These are phyloP conservation scores for Oikopleura vanhoeffeni DNA, from an alignment of 23 tunicate species.

Conservation along the genomic window DNA sequence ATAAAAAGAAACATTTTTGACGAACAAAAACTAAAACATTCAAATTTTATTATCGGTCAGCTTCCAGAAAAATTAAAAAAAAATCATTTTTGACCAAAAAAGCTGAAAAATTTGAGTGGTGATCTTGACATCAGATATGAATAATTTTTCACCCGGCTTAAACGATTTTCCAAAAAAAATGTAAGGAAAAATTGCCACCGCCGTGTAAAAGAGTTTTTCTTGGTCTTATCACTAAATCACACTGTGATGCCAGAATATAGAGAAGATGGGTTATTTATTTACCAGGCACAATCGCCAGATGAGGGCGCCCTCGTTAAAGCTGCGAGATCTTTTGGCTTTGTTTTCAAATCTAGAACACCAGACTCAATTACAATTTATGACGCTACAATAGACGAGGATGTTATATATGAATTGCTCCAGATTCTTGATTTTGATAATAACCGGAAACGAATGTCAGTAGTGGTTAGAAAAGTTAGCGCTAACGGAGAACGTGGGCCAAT, in stretches of 20 bases:
- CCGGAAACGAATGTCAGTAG: conserved; percentile 84
- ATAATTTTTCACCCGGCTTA: too few species aligned
- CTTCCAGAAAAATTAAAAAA: too few species aligned
- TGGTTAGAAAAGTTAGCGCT: conserved; percentile 28
- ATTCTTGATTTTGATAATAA: conserved; percentile 92
- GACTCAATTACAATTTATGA: conserved; percentile 61
- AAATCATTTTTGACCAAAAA: too few species aligned
- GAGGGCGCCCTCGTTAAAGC: conserved; percentile 91
- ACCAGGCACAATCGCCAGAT: conserved; percentile 98
- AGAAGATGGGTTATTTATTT: conserved; percentile 32
- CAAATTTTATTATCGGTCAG: too few species aligned
- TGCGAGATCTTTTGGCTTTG: conserved; percentile 88
- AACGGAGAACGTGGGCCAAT: conserved; percentile 27
- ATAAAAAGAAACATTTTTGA: too few species aligned
- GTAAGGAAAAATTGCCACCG: not conserved
- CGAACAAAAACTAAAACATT: too few species aligned
- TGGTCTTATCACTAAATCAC: conserved; percentile 65
- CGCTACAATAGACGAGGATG: conserved; percentile 29
- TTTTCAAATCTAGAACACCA: conserved; percentile 38
- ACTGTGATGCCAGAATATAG: conserved; percentile 88
- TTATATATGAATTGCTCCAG: conserved; percentile 41
- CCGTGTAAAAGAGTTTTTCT: conserved; percentile 28
- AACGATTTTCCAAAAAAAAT: too few species aligned
- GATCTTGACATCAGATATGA: too few species aligned
- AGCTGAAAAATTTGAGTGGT: too few species aligned